Base-by-base conservation (phyloP, 2,113 vertebrate genomes). In the Drymodes brunneopygia region DNA sequence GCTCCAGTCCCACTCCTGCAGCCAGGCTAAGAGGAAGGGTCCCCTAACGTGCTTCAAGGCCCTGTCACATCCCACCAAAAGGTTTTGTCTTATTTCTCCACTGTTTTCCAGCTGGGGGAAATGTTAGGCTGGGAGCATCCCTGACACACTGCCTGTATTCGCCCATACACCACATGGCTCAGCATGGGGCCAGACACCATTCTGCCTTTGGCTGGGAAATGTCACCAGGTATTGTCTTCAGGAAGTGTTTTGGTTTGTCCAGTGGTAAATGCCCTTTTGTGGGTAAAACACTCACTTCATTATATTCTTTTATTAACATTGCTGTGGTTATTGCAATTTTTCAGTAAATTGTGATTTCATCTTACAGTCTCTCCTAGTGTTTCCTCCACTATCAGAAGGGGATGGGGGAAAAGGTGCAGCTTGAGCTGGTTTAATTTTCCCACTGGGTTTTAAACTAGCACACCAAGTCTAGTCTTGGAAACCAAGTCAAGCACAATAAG, bases 1-100 rank as follows among this genome's bases (percentile, higher is more conserved):
- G 0, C 22, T 33, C 33, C 62, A 28, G 45, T 15, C 15, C 22
- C 54, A 33, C 23, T 44, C 62, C 9, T 0, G 0, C 45, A 36
- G 22, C 6, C 33, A 45, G 28, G 38, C 28, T 45, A 44, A 28
- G 54, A 44, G 27, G 13, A 67, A 58, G 44, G 22, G 12, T 45
- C 11, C 8, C 53, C 62, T 28, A 9, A 60, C 15, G 12, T 53
- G 15, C 9, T 38, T 15, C 62, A 51, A 33, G 47, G 54, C 33
- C 27, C 45, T 44, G 33, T 24, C 12, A 18, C 45, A 60, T 15
- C 28, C 28, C 38, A 51, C 15, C 62, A 45, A n/a, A n/a, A n/a
- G 9, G 38, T 53, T 60, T 33, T 51, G 18, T 53, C 53, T 31
- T 60, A 33, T 8, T 51, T 51, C 60, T 6, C 53, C 36, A 51